Evolutionary conservation across 2,113 vertebrate species (phyloP), one percentile per base, ranked within the genome.

Genomic region (Gadus macrocephalus): DNA sequence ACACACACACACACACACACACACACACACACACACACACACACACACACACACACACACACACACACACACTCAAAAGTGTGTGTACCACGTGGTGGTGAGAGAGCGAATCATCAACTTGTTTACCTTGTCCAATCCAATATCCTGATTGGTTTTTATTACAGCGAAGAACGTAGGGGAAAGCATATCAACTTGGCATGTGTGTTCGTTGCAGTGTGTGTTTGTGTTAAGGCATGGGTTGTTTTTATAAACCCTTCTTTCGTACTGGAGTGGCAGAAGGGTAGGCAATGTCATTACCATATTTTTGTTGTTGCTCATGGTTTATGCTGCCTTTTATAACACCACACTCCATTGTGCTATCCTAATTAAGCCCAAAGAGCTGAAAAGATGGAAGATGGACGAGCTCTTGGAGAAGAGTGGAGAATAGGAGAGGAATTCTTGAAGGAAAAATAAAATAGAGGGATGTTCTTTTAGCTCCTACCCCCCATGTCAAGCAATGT

Each of bases 341-440:
- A 60, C 68, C 66, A 61, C 76, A 74, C 64, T 61, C 66, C 71
- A 27, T 49, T 49, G 42, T n/a, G 9, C 70, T 61, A 67, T 72
- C 16, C n/a, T 27, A 60, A 81, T 82, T 68, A 77, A 83, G 62
- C 72, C 49, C 69, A 68, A 68, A 35, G 75, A 49, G 9, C 42
- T 9, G 62, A 56, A 28, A 11, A 62, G 15, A 55, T 60, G 42
- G 38, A 53, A n/a, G 15, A 63, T 27, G 62, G 53, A 22, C 59
- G 56, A 55, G 31, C 12, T 35, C 73, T 56, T 53, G 64, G 56
- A 63, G 35, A 31, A 12, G 63, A 53, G 66, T 42, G 55, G 55
- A 58, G 55, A 58, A 14, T 9, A 58, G n/a, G 55, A 58, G 55
- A 58, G 55, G 55, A 58, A 3, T 16, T 6, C 15, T 17, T 16